phyloP scores from a whole-genome alignment of 2,797 vertebrate genomes.

The Tamandua tetradactyla region DNA sequence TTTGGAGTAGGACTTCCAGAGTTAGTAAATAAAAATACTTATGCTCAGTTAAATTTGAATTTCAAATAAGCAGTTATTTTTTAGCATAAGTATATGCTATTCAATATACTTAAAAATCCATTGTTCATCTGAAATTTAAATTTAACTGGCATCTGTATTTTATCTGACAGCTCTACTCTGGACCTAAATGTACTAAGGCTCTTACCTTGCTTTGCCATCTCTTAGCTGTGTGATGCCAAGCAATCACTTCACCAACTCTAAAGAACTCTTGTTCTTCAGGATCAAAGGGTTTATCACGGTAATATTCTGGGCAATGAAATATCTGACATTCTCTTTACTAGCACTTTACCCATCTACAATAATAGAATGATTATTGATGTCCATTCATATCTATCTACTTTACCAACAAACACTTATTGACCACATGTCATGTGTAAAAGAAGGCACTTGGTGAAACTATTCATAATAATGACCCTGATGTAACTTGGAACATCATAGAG shows the following conservation, averaged over 20 bases:
- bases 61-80: not conserved
- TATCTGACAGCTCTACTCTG: not conserved
- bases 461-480: slow-evolving; percentile 11
- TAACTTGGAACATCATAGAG: not conserved
- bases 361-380: slow-evolving; percentile 48
- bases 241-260: not conserved
- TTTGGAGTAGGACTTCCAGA: not conserved
- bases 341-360: not conserved
- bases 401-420: slow-evolving; percentile 62
- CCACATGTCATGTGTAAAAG: slow-evolving; percentile 36
- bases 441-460: not conserved
- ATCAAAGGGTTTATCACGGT: slow-evolving; percentile 5
- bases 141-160: not conserved
- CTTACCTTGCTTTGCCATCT: not conserved
- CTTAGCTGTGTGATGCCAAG: not conserved
- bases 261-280: not conserved
- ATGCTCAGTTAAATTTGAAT: not conserved
- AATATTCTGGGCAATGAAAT: slow-evolving; percentile 34
- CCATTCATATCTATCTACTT: slow-evolving; percentile 14
- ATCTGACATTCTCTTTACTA: not conserved
- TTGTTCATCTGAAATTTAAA: slow-evolving; percentile 3
- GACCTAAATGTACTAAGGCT: not conserved
- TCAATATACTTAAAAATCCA: not conserved
- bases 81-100: not conserved
- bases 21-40: slow-evolving; percentile 34